These are phyloP conservation scores for Falco naumanni DNA, from an alignment of 2,797 vertebrate genomes.

Conservation along the genomic window DNA sequence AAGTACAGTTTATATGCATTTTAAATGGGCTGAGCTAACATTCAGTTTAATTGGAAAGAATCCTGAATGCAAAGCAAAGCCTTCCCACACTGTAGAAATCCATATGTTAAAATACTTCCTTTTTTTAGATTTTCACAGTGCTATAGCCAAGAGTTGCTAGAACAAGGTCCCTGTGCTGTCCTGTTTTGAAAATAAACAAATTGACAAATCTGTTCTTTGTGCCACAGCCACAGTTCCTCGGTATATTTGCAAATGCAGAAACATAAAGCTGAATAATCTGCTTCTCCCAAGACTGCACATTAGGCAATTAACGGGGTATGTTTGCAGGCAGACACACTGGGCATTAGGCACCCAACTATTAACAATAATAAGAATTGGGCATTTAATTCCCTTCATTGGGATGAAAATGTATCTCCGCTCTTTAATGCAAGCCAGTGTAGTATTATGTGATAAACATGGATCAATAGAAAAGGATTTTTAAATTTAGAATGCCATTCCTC, in stretches of 20 bases:
- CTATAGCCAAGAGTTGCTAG: slow-evolving; percentile 54
- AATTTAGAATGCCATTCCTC: slow-evolving; percentile 50
- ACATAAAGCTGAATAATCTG: slow-evolving; percentile 59
- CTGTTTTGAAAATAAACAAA: slow-evolving; percentile 67
- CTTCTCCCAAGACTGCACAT: slow-evolving; percentile 56
- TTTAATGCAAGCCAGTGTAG: slow-evolving; percentile 47
- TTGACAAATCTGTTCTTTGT: slow-evolving; percentile 62
- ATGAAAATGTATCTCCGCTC: slow-evolving; percentile 39
- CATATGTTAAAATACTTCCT: slow-evolving; percentile 48
- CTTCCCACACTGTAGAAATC: slow-evolving; percentile 44
- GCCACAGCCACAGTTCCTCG: background rate
- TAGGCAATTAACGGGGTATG: slow-evolving; percentile 60
- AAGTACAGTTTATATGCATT: slow-evolving; percentile 51
- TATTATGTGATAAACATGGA: slow-evolving; percentile 53
- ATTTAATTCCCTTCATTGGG: slow-evolving; percentile 65
- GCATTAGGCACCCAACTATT: slow-evolving; percentile 48
- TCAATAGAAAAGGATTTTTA: slow-evolving; percentile 70
- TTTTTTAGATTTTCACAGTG: slow-evolving; percentile 10
- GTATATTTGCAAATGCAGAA: slow-evolving; percentile 54
- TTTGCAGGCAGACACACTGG: slow-evolving; percentile 41
- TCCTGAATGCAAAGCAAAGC: slow-evolving; percentile 14
- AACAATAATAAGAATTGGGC: slow-evolving; percentile 62
- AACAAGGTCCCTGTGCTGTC: slow-evolving; percentile 42
- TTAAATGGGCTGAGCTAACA: slow-evolving; percentile 44
- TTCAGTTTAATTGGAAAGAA: slow-evolving; percentile 42